Conservation (phyloP, 2,888 invertebrate genomes). For the Ochlodes sylvanus region DNA sequence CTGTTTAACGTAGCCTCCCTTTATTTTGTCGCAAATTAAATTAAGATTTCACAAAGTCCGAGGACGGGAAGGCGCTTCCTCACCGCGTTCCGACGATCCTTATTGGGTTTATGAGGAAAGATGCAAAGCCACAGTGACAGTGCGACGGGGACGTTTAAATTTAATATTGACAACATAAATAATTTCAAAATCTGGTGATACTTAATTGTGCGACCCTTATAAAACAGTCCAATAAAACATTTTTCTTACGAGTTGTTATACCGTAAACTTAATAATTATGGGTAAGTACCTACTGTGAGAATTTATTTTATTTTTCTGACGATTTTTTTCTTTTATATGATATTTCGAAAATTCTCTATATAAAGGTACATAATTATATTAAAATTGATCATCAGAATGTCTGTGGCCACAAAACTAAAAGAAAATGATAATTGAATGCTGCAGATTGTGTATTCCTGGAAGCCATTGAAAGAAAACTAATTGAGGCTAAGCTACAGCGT, state of each 20-base stretch:
- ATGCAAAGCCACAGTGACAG: slow-evolving; percentile 28
- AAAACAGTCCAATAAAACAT: neutral
- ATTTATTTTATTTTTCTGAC: no score
- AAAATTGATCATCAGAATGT: no score
- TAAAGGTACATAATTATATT: no score
- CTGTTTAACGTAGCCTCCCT: slow-evolving; percentile 53
- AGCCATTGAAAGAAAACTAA: no score
- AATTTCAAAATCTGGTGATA: neutral
- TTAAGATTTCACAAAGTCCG: slow-evolving; percentile 66
- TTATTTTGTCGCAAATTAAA: slow-evolving; percentile 65
- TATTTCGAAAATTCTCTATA: no score
- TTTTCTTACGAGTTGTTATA: no score
- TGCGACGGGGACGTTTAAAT: slow-evolving; percentile 26
- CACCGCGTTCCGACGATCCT: slow-evolving; percentile 55
- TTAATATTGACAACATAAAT: slow-evolving; percentile 28
- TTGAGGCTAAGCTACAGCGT: no score
- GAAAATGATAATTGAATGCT: no score
- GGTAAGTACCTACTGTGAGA: no score
- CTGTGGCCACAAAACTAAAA: no score
- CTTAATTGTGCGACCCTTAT: neutral
- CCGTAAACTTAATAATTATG: neutral
- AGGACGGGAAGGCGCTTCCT: slow-evolving; percentile 47
- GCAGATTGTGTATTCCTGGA: no score
- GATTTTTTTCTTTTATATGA: no score
- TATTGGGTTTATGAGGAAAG: slow-evolving; percentile 64